phyloP scores from a whole-genome alignment of 2,113 vertebrate species.

The Pao palembangensis region DNA sequence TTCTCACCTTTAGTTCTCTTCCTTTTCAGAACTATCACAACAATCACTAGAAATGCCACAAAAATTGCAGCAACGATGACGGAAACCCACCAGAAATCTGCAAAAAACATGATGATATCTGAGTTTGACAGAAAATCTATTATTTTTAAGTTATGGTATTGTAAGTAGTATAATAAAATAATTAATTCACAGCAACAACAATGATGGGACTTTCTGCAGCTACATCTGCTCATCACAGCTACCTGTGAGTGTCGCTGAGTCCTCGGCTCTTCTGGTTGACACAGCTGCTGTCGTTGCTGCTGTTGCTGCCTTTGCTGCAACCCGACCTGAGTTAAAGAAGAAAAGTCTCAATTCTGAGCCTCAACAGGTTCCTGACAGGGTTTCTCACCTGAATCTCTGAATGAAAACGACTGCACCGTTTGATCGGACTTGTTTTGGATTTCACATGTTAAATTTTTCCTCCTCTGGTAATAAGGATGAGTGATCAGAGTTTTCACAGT shows the following conservation, averaged over 20 bases:
- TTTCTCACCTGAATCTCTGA: background rate
- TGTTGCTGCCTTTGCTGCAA: no score
- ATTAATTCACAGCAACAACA: background rate
- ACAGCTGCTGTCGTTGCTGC: no score
- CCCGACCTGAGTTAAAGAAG: no score
- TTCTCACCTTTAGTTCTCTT: conserved; percentile 17
- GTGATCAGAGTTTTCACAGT: background rate
- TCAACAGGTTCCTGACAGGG: background rate
- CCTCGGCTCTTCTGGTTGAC: no score
- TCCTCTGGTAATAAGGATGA: background rate
- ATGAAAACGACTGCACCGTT: background rate
- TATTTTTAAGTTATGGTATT: background rate
- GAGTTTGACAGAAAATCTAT: background rate
- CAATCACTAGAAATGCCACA: background rate
- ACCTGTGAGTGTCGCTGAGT: no score
- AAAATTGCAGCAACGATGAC: background rate
- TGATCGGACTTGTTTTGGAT: background rate
- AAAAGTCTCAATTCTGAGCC: no score
- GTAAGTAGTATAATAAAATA: background rate
- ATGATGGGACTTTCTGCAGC: background rate
- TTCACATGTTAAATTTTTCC: background rate
- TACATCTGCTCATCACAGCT: no score
- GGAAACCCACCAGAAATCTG: background rate
- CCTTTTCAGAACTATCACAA: background rate
- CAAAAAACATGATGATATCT: background rate